phyloP scores from a whole-genome alignment of 2,113 vertebrate species.

The Butastur rufipennis region DNA sequence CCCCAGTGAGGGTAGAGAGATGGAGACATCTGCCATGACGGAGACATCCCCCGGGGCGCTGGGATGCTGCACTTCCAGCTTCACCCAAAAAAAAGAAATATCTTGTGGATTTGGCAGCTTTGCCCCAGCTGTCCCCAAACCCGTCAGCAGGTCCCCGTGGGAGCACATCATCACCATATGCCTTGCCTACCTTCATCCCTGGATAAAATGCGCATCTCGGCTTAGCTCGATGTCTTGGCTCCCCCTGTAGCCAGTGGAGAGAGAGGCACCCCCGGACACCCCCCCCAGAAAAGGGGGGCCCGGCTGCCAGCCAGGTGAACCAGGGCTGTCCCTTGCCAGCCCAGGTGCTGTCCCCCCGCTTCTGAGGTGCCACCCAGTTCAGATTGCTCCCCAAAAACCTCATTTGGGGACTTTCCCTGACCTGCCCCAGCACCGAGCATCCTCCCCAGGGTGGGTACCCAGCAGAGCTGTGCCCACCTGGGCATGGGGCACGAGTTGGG shows the following conservation, averaged over 20 bases:
- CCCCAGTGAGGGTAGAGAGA: not conserved
- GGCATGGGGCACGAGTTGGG: fast-evolving
- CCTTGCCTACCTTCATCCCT: not conserved
- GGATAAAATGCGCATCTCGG: not conserved
- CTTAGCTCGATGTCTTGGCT: conserved; percentile 39
- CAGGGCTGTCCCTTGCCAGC: not conserved
- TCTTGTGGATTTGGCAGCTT: fast-evolving
- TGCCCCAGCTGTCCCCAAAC: not conserved
- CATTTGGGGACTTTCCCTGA: fast-evolving
- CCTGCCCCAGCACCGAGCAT: not conserved
- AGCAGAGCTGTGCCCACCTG: not conserved
- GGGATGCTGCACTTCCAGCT: not conserved
- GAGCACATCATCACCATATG: not conserved
- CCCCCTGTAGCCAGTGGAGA: conserved; percentile 51
- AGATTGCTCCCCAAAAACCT: not conserved
- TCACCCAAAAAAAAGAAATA: not conserved
- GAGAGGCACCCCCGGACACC: not conserved
- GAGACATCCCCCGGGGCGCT: fast-evolving
- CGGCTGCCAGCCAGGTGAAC: not conserved
- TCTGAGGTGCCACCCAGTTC: not conserved
- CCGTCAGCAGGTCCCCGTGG: not conserved
- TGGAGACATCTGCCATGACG: not conserved
- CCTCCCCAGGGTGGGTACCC: not conserved
- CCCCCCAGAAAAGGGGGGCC: not conserved
- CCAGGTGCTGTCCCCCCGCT: fast-evolving